Evolutionary conservation across 2,888 invertebrate genomes (phyloP).

Genomic region (Tillus elongatus): DNA sequence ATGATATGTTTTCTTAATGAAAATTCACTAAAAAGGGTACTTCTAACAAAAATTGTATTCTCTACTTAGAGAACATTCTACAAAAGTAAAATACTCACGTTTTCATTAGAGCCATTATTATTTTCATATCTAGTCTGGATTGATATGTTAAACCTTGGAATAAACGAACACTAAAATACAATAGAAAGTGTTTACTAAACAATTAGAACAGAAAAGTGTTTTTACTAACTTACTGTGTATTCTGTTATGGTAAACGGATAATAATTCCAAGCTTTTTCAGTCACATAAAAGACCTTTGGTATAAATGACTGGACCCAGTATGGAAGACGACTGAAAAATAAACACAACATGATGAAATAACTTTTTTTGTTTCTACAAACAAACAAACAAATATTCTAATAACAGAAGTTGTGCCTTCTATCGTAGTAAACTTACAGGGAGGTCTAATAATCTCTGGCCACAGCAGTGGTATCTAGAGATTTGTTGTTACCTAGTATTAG

Average conservation of each 20-base stretch:
- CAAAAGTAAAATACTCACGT: slow-evolving; percentile 54
- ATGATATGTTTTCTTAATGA: no score
- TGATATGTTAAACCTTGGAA: slow-evolving; percentile 74
- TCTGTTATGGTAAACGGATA: slow-evolving; percentile 83
- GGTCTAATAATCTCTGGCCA: no score
- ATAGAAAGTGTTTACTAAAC: no score
- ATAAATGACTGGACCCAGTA: slow-evolving; percentile 82
- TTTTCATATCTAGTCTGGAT: slow-evolving; percentile 87
- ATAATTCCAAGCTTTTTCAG: slow-evolving; percentile 92
- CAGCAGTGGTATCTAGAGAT: no score
- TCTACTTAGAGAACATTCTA: no score
- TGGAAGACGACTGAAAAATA: slow-evolving; percentile 67
- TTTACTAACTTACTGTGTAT: slow-evolving; percentile 58
- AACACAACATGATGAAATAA: slow-evolving; percentile 4
- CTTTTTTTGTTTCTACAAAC: no score
- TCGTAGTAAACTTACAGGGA: no score
- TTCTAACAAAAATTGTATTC: no score
- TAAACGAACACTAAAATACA: slow-evolving; percentile 73
- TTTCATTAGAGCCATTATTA: slow-evolving; percentile 78
- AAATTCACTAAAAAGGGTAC: no score
- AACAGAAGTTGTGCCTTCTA: no score
- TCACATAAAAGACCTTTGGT: slow-evolving; percentile 85
- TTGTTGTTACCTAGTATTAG: no score
- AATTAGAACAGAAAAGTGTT: slow-evolving; percentile 9
- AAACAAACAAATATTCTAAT: no score